A percentile compares a stretch with the other conserved stretches of the same genome.
Evolutionary conservation across 2,888 invertebrate species (phyloP).

Genomic region (Hemaris fuciformis): DNA sequence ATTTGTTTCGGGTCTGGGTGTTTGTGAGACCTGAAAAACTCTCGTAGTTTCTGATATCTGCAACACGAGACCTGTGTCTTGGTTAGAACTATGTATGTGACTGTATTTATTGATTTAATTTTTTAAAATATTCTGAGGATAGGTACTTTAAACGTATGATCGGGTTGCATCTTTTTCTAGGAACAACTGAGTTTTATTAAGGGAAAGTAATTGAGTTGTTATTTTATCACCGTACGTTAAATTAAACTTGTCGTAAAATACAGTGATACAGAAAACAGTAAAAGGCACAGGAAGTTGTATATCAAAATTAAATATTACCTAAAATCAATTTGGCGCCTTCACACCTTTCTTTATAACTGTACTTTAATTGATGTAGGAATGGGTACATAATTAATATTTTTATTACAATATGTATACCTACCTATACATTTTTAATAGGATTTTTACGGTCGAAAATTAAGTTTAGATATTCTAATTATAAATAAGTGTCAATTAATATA

Average conservation of each 20-base stretch:
- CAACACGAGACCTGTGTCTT: too few species aligned
- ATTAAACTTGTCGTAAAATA: background rate
- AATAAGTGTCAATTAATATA: background rate
- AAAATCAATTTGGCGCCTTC: constrained; percentile 1
- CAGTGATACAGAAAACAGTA: background rate
- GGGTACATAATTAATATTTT: background rate
- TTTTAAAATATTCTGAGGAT: too few species aligned
- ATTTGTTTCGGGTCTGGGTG: too few species aligned
- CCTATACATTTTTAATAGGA: background rate
- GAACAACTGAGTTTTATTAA: background rate
- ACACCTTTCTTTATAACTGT: constrained; percentile 6
- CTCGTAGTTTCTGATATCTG: too few species aligned
- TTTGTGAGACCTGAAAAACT: too few species aligned
- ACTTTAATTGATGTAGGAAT: background rate
- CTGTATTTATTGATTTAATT: too few species aligned
- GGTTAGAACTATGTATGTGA: too few species aligned
- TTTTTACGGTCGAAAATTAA: background rate
- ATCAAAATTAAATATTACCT: background rate
- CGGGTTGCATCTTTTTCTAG: too few species aligned
- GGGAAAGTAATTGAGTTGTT: background rate
- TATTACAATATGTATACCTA: background rate
- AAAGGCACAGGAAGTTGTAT: background rate
- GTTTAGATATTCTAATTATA: background rate
- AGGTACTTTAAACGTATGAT: too few species aligned
- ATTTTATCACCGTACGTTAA: background rate